Conservation (phyloP, 2,797 vertebrate species). For the Falco peregrinus region DNA sequence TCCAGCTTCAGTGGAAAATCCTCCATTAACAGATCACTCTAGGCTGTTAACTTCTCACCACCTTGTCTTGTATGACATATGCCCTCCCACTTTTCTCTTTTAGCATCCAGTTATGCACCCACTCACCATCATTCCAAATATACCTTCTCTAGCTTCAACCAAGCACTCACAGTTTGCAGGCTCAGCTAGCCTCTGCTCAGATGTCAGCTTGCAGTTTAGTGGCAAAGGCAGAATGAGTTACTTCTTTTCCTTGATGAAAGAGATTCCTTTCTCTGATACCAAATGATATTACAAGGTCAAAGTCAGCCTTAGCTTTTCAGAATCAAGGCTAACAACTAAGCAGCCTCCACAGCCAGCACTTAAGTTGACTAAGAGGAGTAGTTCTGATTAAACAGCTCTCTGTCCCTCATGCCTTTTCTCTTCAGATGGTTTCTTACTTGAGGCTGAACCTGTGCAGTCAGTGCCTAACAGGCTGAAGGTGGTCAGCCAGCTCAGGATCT, state of each 20-base stretch:
- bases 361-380: neutral
- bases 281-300: neutral
- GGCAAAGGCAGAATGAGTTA: neutral
- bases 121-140: neutral
- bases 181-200: neutral
- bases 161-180: neutral
- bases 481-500: neutral
- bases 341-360: neutral
- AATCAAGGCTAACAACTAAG: neutral
- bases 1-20: neutral
- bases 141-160: neutral
- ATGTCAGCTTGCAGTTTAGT: neutral
- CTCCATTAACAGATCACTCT: neutral
- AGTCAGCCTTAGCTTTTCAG: neutral
- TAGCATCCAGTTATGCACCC: neutral
- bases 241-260: neutral
- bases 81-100: neutral
- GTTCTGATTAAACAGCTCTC: neutral
- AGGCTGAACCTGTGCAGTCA: neutral
- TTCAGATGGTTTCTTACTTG: neutral
- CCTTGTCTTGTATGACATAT: neutral
- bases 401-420: neutral
- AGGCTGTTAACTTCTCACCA: neutral
- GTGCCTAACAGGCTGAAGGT: neutral
- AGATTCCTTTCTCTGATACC: neutral